Evolutionary conservation across 1,140 invertebrate genomes (phyloP).

Genomic region (Temnothorax longispinosus): DNA sequence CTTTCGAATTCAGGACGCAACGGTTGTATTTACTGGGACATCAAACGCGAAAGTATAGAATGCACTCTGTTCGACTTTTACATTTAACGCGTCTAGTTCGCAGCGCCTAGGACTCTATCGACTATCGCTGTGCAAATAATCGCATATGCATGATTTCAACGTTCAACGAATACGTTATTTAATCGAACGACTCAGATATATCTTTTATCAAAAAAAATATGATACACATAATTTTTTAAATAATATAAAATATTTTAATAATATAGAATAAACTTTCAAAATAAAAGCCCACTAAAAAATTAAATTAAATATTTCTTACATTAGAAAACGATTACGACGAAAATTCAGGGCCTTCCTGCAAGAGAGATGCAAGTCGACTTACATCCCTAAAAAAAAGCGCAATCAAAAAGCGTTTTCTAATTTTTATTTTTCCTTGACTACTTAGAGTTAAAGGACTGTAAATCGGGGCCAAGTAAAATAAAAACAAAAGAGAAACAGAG

Average conservation of each 20-base stretch:
- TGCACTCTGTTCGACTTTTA: slow-evolving; percentile 51
- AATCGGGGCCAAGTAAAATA: too few relatives aligned
- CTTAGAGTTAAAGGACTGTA: too few relatives aligned
- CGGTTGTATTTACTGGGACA: slow-evolving; percentile 48
- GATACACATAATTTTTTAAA: not conserved
- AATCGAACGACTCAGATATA: slow-evolving; percentile 3
- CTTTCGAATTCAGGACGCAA: slow-evolving; percentile 62
- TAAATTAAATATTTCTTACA: not conserved
- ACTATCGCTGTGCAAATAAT: slow-evolving; percentile 26
- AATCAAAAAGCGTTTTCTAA: too few relatives aligned
- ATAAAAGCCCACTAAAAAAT: not conserved
- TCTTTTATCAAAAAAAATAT: not conserved
- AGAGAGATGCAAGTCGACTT: too few relatives aligned
- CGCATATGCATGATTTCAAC: not conserved
- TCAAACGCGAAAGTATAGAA: slow-evolving; percentile 57
- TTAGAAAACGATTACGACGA: not conserved
- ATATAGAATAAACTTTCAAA: not conserved
- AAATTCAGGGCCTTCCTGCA: too few relatives aligned
- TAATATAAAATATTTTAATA: not conserved
- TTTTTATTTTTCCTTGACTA: too few relatives aligned
- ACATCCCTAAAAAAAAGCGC: too few relatives aligned
- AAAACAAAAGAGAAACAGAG: too few relatives aligned
- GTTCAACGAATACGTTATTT: not conserved
- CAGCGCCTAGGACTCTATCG: not conserved
- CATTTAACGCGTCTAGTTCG: slow-evolving; percentile 31